Base-by-base conservation (phyloP, 2,797 vertebrate species). In the Anabacerthia variegaticeps region DNA sequence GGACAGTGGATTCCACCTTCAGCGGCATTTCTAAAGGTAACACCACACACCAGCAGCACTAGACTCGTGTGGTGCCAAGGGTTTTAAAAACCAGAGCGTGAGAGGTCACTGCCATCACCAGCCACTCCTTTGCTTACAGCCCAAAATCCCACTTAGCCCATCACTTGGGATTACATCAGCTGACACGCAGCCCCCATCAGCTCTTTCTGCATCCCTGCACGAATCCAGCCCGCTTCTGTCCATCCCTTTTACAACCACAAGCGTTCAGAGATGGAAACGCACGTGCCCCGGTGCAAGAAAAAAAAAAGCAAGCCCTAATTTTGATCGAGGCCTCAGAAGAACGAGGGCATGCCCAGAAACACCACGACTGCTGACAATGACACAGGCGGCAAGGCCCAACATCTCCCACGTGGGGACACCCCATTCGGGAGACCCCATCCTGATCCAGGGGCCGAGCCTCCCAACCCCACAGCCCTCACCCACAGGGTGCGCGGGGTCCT, bases 201-300 rank as follows among this genome's bases (percentile, higher is more conserved):
- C n/a, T 19, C 37, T 14, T 36, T 37, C 67, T 14, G 36, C 66
- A 32, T 2, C 27, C 34, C 62, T 18, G 30, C 27, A 23, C 0
- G 14, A 58, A 65, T 6, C 20, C 46, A 32, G 52, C 21, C 12
- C 17, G 1, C 7, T 54, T 51, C 17, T 10, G 3, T 17, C 24
- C 63, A 15, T 3, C 13, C 7, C 9, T 39, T 76, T 23, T 46
- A 62, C 34, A 78, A 43, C 10, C 21, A 22, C 21, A 22, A 48
- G 5, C 1, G 5, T 19, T 10, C 4, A 0, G 1, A 52, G 14
- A 34, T 1, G 3, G 10, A 83, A 56, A 20, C 9, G 6, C 30
- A 6, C 0, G 22, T 0, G 5, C 41, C 4, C 1, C 2, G 2
- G 7, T 6, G 32, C 5, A 20, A 66, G 28, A 22, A 13, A 62